These are phyloP conservation scores for Corynorhinus townsendii DNA, from an alignment of 2,113 vertebrate genomes.

Conservation along the genomic window DNA sequence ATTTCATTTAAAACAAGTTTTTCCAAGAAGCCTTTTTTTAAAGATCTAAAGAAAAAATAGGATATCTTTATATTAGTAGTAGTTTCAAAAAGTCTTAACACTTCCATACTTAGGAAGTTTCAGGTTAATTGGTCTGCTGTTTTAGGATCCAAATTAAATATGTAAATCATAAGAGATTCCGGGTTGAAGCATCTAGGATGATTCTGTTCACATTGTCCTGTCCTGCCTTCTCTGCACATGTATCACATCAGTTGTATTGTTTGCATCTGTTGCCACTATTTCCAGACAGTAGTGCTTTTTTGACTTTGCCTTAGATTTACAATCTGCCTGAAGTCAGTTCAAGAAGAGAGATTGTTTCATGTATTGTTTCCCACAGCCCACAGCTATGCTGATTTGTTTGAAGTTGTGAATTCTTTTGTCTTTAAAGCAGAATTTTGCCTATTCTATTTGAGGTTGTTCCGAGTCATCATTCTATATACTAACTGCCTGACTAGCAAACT, in stretches of 20 bases:
- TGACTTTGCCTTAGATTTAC: conserved; percentile 18
- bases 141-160: not conserved
- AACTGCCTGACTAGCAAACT: conserved; percentile 7
- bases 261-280: conserved; percentile 29
- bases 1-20: not conserved
- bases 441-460: conserved; percentile 46
- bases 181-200: not conserved
- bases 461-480: conserved; percentile 25
- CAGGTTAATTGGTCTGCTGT: not conserved
- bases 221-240: not conserved
- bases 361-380: conserved; percentile 34
- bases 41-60: not conserved
- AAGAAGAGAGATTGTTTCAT: conserved; percentile 36
- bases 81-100: conserved; percentile 30
- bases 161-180: not conserved
- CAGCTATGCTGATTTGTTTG: conserved; percentile 58
- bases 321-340: conserved; percentile 12
- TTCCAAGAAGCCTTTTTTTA: not conserved
- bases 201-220: not conserved
- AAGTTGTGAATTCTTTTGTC: conserved; percentile 50
- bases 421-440: conserved; percentile 50
- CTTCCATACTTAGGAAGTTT: not conserved
- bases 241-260: not conserved
- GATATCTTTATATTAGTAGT: not conserved
- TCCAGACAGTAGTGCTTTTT: conserved; percentile 25